These are phyloP conservation scores for Danio tinwini DNA, from an alignment of 2,797 vertebrate genomes.

Conservation along the genomic window DNA sequence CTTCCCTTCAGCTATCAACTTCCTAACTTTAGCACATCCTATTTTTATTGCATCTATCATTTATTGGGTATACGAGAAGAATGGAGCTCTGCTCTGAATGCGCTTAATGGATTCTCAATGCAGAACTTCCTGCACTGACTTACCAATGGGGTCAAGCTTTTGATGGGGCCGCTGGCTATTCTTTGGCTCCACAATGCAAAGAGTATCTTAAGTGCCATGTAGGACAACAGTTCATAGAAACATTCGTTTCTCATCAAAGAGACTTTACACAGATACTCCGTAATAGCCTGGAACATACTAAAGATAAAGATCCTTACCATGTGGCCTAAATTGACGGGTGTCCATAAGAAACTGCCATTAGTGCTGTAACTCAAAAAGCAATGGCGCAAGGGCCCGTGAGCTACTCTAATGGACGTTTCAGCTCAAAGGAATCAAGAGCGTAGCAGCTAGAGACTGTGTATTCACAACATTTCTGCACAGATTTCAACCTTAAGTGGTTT, in stretches of 20 bases:
- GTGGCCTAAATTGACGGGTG: conserved; percentile 33
- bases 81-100: conserved; percentile 13
- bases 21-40: conserved; percentile 29
- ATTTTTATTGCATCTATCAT: conserved; percentile 35
- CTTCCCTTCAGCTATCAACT: conserved; percentile 9
- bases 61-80: conserved; percentile 13
- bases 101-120: conserved; percentile 32
- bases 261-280: conserved; percentile 31
- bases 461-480: conserved; percentile 34
- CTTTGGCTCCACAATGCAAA: conserved; percentile 36
- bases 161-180: conserved; percentile 40
- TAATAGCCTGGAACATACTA: conserved; percentile 13
- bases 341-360: conserved; percentile 43
- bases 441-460: conserved; percentile 10
- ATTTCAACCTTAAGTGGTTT: conserved; percentile 31
- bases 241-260: conserved; percentile 18
- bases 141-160: conserved; percentile 23
- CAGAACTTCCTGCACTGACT: conserved; percentile 5
- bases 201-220: conserved; percentile 29
- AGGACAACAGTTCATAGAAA: conserved; percentile 46
- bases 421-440: conserved; percentile 25
- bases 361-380: conserved; percentile 46
- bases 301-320: conserved; percentile 39
- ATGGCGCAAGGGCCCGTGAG: conserved; percentile 10
- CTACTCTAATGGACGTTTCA: conserved; percentile 48